Evolutionary conservation across 2,797 vertebrate genomes (phyloP).

Genomic region (Ammospiza maritima): DNA sequence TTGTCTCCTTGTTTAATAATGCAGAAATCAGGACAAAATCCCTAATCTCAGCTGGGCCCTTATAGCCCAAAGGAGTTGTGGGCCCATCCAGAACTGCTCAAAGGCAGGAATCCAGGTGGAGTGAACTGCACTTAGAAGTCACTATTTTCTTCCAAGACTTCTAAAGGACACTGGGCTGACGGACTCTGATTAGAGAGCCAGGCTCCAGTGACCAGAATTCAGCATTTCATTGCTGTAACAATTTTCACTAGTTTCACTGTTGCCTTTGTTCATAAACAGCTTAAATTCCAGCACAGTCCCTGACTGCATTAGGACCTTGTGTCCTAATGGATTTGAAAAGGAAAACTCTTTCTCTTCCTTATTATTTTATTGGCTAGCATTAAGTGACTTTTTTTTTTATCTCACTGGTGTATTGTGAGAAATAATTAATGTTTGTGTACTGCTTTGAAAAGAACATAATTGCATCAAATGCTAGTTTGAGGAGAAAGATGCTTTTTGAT

Average conservation of each 20-base stretch:
- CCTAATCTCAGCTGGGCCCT: not conserved
- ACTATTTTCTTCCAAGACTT: not conserved
- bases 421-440: slow-evolving; percentile 26
- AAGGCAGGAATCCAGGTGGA: not conserved
- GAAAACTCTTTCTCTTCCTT: not conserved
- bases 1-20: not conserved
- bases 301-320: not conserved
- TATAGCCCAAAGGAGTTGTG: not conserved
- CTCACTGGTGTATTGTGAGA: not conserved
- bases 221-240: not conserved
- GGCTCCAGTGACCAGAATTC: not conserved
- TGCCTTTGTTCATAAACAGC: not conserved
- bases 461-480: not conserved
- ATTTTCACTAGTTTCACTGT: not conserved
- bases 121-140: not conserved
- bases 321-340: not conserved
- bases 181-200: not conserved
- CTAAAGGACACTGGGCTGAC: not conserved
- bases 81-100: not conserved
- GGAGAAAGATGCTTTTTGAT: slow-evolving; percentile 7
- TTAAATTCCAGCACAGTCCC: not conserved
- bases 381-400: not conserved
- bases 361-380: not conserved
- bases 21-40: not conserved
- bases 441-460: not conserved